phyloP scores from a whole-genome alignment of 2,113 vertebrate species.

The Serranochromis macrocephalus region DNA sequence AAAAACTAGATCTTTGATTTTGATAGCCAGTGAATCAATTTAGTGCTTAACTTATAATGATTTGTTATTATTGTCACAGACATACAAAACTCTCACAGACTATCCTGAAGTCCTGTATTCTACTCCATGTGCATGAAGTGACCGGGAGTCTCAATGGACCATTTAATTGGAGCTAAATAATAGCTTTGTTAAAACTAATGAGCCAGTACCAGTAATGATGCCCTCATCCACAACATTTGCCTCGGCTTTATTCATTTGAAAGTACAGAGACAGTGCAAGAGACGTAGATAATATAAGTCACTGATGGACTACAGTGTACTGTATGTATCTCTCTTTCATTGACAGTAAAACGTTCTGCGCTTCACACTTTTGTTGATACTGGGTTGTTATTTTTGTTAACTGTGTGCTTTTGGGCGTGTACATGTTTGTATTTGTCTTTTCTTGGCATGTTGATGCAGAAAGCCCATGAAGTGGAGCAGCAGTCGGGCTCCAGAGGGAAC shows the following conservation, averaged over 20 bases:
- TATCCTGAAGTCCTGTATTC: neutral
- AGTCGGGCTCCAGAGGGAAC: conserved; percentile 81
- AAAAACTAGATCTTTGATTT: neutral
- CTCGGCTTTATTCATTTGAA: conserved; percentile 20
- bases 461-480: conserved; percentile 91
- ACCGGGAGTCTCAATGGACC: conserved; percentile 29
- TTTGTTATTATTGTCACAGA: neutral
- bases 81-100: neutral
- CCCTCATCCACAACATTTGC: conserved; percentile 26
- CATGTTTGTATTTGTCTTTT: neutral
- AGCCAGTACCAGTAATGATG: conserved; percentile 31
- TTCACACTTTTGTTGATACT: neutral
- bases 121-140: conserved; percentile 11
- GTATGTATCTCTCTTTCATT: conserved; percentile 8
- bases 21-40: neutral
- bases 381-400: neutral
- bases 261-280: neutral
- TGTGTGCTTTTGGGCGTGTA: neutral
- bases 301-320: neutral
- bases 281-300: neutral
- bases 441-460: conserved; percentile 61
- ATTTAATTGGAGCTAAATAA: conserved; percentile 48
- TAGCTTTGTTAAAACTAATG: conserved; percentile 49
- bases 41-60: neutral
- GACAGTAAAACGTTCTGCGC: neutral